phyloP scores from a whole-genome alignment of 1,140 invertebrate species.

The Drosophila equinoxialis region DNA sequence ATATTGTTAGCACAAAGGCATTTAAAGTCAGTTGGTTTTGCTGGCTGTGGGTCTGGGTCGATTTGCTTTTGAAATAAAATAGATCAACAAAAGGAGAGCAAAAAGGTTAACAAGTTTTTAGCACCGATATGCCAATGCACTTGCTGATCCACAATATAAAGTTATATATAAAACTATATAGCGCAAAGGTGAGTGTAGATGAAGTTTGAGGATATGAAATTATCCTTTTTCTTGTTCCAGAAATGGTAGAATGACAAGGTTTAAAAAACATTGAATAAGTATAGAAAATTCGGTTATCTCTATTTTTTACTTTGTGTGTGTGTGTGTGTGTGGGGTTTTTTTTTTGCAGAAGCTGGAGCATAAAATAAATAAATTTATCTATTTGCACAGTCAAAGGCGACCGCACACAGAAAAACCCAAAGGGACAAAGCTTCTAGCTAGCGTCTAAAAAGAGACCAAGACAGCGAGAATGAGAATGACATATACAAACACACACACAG shows the following conservation, averaged over 20 bases:
- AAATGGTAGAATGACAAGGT: slow-evolving; percentile 29
- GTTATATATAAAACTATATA: not conserved
- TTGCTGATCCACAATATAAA: not conserved
- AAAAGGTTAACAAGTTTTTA: not conserved
- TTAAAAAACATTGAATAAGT: slow-evolving; percentile 6
- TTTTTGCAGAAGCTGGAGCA: slow-evolving; percentile 52
- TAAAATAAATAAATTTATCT: slow-evolving; percentile 81
- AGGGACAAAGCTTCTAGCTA: slow-evolving; percentile 61
- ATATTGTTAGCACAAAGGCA: slow-evolving; percentile 61
- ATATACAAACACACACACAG: slow-evolving; percentile 14
- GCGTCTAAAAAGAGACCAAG: slow-evolving; percentile 16
- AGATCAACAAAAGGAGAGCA: not conserved
- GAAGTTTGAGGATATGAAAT: slow-evolving; percentile 5
- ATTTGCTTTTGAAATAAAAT: slow-evolving; percentile 13
- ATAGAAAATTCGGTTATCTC: slow-evolving; percentile 9
- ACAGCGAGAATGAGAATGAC: slow-evolving; percentile 26
- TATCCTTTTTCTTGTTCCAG: slow-evolving; percentile 8
- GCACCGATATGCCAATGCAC: not conserved
- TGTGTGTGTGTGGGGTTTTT: slow-evolving; percentile 43
- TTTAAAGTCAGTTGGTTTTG: slow-evolving; percentile 56
- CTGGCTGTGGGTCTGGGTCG: not conserved
- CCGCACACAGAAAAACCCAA: slow-evolving; percentile 59
- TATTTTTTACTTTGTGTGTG: not conserved
- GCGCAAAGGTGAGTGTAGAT: too few species aligned
- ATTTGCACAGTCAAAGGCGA: slow-evolving; percentile 77